phyloP scores from a whole-genome alignment of 2,888 invertebrate genomes.

The Oxyscelio sp. region DNA sequence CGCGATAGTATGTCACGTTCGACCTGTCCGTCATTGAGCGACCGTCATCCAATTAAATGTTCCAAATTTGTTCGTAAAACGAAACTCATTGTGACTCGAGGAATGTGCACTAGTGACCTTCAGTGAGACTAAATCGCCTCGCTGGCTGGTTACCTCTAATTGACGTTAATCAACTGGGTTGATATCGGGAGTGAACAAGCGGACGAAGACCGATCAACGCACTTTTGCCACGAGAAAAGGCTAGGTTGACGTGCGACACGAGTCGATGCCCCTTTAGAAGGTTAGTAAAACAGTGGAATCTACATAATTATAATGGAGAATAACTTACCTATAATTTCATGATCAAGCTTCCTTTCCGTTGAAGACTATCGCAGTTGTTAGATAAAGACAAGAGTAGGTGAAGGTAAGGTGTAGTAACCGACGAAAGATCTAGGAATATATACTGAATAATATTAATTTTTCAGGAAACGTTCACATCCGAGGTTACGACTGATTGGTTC shows the following conservation, averaged over 20 bases:
- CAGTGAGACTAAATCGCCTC: neutral
- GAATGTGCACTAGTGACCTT: constrained; percentile 25
- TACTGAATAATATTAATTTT: constrained; percentile 9
- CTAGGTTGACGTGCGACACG: constrained; percentile 15
- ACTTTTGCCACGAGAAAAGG: constrained; percentile 6
- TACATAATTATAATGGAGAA: neutral
- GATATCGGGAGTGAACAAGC: constrained; percentile 19
- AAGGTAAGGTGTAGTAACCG: neutral
- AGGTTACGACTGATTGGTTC: constrained; percentile 3
- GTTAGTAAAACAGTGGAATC: constrained; percentile 37
- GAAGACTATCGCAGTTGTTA: neutral
- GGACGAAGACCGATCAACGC: constrained; percentile 9
- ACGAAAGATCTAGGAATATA: neutral
- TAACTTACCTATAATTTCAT: neutral
- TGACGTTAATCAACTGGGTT: constrained; percentile 50
- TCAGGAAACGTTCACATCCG: neutral
- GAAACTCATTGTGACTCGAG: neutral
- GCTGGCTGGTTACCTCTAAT: constrained; percentile 46
- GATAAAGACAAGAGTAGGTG: neutral
- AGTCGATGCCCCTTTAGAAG: constrained; percentile 52
- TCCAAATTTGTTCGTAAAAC: constrained; percentile 25
- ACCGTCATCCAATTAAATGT: constrained; percentile 36
- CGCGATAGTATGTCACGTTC: constrained; percentile 64
- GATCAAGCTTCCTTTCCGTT: neutral
- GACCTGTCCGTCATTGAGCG: constrained; percentile 57